Percentiles rank a stretch among this genome's conserved stretches.
Conservation (phyloP, 30 jellyfish, hydroid and myxozoan genomes). For the Rhopilema esculentum region DNA sequence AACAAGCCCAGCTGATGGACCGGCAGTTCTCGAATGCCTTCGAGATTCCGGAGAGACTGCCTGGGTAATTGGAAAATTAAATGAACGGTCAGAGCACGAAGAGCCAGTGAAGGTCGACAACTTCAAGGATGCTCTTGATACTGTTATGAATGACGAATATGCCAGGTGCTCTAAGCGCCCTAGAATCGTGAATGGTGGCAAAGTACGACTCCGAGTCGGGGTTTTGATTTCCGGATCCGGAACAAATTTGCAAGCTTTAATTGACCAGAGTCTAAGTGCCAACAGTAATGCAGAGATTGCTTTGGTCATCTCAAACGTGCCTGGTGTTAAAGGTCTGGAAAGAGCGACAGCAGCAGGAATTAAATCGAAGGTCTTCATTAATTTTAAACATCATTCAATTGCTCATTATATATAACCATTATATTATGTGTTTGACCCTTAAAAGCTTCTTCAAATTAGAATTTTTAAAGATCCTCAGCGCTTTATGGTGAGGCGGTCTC, state of each 20-base stretch:
- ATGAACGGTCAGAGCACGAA: conserved; percentile 18
- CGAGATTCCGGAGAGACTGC: conserved; percentile 68
- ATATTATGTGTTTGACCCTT: too few species aligned
- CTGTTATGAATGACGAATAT: not conserved
- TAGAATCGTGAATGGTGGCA: not conserved
- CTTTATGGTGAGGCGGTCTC: too few species aligned
- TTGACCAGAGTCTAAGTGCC: conserved; percentile 74
- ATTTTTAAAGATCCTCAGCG: too few species aligned
- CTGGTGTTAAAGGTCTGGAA: conserved; percentile 88
- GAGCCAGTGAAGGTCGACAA: conserved; percentile 44
- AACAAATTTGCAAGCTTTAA: conserved; percentile 94
- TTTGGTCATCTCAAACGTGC: conserved; percentile 88
- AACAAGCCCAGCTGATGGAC: conserved; percentile 22
- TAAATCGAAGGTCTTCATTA: conserved; percentile 63
- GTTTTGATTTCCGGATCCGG: conserved; percentile 96
- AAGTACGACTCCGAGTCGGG: conserved; percentile 74
- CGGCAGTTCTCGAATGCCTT: conserved; percentile 41
- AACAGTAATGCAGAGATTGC: conserved; percentile 81
- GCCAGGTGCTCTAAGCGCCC: not conserved
- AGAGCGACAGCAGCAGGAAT: conserved; percentile 90
- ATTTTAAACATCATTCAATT: too few species aligned
- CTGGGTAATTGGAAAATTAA: conserved; percentile 69
- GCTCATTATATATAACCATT: too few species aligned
- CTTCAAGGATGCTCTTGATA: conserved; percentile 29
- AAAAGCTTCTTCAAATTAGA: too few species aligned